These are phyloP conservation scores for Ennomos fuscantarius DNA, from an alignment of 2,888 invertebrate species.

Conservation along the genomic window DNA sequence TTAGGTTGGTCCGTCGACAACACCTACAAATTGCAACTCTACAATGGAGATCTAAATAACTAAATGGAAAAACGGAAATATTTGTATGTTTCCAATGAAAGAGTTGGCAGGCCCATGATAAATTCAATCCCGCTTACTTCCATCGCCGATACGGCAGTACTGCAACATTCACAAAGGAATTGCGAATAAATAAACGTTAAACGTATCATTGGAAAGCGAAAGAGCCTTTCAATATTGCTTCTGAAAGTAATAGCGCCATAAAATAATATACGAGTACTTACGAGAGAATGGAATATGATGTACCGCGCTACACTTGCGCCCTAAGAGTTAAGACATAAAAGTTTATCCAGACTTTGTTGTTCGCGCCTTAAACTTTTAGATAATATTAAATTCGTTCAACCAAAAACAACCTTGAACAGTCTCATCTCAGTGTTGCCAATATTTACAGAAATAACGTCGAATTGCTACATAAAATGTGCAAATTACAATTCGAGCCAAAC, in stretches of 20 bases:
- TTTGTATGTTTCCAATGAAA: too few species aligned
- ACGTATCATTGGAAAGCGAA: constrained; percentile 14
- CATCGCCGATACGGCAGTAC: neutral
- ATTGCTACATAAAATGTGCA: constrained; percentile 32
- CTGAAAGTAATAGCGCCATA: constrained; percentile 24
- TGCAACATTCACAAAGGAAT: constrained; percentile 2
- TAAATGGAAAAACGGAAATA: too few species aligned
- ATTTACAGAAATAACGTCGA: constrained; percentile 28
- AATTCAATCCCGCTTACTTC: neutral
- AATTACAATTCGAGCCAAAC: constrained; percentile 36
- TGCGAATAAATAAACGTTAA: constrained; percentile 14
- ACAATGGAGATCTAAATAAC: too few species aligned
- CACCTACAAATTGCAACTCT: too few species aligned
- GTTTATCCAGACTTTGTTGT: constrained; percentile 4
- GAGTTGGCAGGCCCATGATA: neutral
- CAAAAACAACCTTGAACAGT: constrained; percentile 11
- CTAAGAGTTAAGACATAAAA: constrained; percentile 15
- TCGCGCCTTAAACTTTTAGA: constrained; percentile 14
- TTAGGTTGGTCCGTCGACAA: too few species aligned
- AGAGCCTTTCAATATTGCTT: constrained; percentile 18
- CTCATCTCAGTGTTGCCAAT: constrained; percentile 15
- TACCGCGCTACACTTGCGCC: constrained; percentile 12
- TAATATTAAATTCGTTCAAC: constrained; percentile 23
- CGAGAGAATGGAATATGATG: constrained; percentile 12
- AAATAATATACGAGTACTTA: constrained; percentile 11